These are phyloP conservation scores for Digitonthophagus gazella DNA, from an alignment of 2,888 invertebrate species.

Conservation along the genomic window DNA sequence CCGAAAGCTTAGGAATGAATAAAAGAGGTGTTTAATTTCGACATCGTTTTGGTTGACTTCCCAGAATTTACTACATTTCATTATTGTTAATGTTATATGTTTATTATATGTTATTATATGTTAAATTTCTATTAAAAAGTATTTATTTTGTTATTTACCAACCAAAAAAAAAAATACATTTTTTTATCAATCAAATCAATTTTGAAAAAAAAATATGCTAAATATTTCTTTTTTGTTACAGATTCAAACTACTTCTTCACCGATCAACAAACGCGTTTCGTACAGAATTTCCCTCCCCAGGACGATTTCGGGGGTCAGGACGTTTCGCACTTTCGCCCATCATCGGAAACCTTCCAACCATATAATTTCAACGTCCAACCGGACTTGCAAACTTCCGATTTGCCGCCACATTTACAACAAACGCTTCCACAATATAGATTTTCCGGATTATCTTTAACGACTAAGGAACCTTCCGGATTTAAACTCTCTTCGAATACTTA, in stretches of 20 bases:
- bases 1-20: too few species aligned
- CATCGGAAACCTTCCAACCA: constrained; percentile 37
- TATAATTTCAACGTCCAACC: constrained; percentile 41
- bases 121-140: too few species aligned
- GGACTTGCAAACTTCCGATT: constrained; percentile 49
- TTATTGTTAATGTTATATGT: too few species aligned
- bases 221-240: constrained; percentile 41
- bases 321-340: constrained; percentile 42
- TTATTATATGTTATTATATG: too few species aligned
- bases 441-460: constrained; percentile 48
- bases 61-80: too few species aligned
- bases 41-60: too few species aligned
- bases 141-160: too few species aligned
- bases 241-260: constrained; percentile 49
- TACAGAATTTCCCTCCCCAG: constrained; percentile 40
- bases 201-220: too few species aligned
- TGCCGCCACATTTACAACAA: constrained; percentile 47
- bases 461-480: constrained; percentile 48
- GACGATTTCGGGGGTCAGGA: constrained; percentile 38
- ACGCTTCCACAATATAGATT: constrained; percentile 49
- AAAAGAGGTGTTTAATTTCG: too few species aligned
- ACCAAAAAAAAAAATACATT: too few species aligned
- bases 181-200: too few species aligned
- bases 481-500: too few species aligned
- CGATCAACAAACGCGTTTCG: constrained; percentile 41